Evolutionary conservation across 2,113 vertebrate species (phyloP), one percentile per base, ranked within the genome.

Genomic region (Zapus hudsonius): DNA sequence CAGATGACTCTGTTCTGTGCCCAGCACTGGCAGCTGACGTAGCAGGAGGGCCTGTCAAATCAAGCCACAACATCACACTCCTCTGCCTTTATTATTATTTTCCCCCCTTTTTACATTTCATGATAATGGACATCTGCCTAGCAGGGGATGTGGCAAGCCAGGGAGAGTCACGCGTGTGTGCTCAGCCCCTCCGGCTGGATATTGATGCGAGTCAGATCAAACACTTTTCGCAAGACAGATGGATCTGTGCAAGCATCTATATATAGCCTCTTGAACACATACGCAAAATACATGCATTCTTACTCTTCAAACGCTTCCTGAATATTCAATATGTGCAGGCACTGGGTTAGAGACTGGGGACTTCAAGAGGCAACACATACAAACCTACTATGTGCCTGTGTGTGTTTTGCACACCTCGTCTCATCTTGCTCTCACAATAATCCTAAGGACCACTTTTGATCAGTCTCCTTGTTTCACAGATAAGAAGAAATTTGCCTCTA

Each of bases 41-140:
- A 96, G 97, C 97, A 96, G 97, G 97, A 97, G 96, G 97, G 93
- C 97, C 97, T 97, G 96, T 97, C 97, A 97, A 95, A 97, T 96
- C 96, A 96, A 95, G 93, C 84, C 74, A 7, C 72, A 97, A 94
- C 89, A 92, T 96, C 84, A 94, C 76, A 93, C 96, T 96, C 87
- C 94, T 95, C 95, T 97, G 95, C 97, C 92, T 96, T 96, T 95
- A 97, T 94, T 96, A 95, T 95, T 52, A 70, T 95, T 96, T 95
- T 93, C 89, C 88, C 52, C 85, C 67, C 72, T 83, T 95, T 94
- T 94, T 72, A 93, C 86, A 93, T 95, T 92, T 91, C 94, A 88
- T 88, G 92, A 81, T 82, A 97, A 97, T 15, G 89, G 97, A 96
- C 97, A 97, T 95, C 92, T 97, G 96, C 96, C 91, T 92, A 23